Evolutionary conservation across 2,888 invertebrate species (phyloP).

Genomic region (Pseudanteris insignis): DNA sequence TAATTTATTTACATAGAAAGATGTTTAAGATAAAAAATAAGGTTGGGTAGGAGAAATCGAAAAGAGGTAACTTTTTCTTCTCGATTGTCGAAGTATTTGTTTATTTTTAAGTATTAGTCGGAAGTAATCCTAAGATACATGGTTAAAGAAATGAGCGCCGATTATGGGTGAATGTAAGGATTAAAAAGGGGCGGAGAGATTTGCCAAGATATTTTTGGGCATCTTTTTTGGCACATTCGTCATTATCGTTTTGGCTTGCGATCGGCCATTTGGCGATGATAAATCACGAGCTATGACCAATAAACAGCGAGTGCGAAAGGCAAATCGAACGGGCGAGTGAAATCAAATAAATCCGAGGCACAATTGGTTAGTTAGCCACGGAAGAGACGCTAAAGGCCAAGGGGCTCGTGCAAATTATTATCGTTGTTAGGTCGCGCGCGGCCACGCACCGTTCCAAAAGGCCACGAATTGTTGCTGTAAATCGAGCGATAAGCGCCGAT

Average conservation of each 20-base stretch:
- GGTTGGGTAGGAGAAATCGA: no score
- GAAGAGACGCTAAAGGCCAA: slow-evolving; percentile 23
- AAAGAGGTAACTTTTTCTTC: no score
- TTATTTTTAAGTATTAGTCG: slow-evolving; percentile 30
- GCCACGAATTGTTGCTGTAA: slow-evolving; percentile 28
- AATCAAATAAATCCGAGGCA: slow-evolving; percentile 54
- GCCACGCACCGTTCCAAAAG: slow-evolving; percentile 17
- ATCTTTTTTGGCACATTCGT: slow-evolving; percentile 43
- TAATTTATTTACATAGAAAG: no score
- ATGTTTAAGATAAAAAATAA: no score
- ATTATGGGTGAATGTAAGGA: slow-evolving; percentile 38
- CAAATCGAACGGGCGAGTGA: slow-evolving; percentile 35
- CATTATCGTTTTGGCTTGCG: slow-evolving; percentile 31
- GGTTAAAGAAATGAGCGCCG: slow-evolving; percentile 35
- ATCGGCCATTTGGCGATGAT: slow-evolving; percentile 38
- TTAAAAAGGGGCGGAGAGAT: no score
- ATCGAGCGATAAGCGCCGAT: slow-evolving; percentile 39
- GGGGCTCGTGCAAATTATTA: slow-evolving; percentile 34
- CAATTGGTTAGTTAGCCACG: slow-evolving; percentile 55
- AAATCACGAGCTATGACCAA: slow-evolving; percentile 34
- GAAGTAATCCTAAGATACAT: slow-evolving; percentile 29
- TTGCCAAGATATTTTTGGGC: slow-evolving; percentile 34
- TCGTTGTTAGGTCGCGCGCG: slow-evolving; percentile 14
- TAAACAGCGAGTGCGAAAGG: slow-evolving; percentile 33
- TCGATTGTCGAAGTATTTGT: no score